Conservation (phyloP, 2,113 vertebrate genomes). For the Crotalus horridus region DNA sequence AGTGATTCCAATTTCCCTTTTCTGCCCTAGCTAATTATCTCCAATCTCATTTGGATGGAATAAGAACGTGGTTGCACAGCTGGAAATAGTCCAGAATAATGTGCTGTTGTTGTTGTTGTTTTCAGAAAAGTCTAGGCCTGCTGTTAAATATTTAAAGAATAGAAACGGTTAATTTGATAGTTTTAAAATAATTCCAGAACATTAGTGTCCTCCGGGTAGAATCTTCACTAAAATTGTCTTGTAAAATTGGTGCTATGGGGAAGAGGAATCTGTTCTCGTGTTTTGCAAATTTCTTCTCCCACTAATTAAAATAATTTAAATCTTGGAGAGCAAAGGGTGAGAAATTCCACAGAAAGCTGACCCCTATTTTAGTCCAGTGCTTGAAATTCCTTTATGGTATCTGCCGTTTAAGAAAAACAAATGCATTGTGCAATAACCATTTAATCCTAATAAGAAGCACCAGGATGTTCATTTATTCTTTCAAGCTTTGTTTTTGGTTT, state of each 20-base stretch:
- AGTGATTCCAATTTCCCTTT: neutral
- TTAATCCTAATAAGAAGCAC: neutral
- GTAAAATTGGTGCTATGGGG: neutral
- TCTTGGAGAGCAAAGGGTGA: neutral
- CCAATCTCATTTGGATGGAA: neutral
- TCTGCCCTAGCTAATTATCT: neutral
- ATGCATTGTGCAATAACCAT: neutral
- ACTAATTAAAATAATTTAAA: too few species aligned
- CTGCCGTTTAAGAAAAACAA: neutral
- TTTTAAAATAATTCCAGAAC: neutral
- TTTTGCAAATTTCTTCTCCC: neutral
- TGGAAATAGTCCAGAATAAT: neutral
- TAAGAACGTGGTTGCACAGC: neutral
- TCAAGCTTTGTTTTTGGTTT: neutral
- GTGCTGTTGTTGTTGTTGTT: too few species aligned
- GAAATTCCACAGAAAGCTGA: neutral
- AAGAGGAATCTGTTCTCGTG: neutral
- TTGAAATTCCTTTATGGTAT: neutral
- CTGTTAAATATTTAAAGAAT: neutral
- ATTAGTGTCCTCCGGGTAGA: neutral
- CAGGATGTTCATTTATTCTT: neutral
- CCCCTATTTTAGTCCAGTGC: neutral
- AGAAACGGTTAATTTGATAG: neutral
- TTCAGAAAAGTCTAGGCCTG: neutral
- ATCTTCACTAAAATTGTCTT: neutral